These are phyloP conservation scores for Hylia prasina DNA, from an alignment of 2,113 vertebrate genomes.

Conservation along the genomic window DNA sequence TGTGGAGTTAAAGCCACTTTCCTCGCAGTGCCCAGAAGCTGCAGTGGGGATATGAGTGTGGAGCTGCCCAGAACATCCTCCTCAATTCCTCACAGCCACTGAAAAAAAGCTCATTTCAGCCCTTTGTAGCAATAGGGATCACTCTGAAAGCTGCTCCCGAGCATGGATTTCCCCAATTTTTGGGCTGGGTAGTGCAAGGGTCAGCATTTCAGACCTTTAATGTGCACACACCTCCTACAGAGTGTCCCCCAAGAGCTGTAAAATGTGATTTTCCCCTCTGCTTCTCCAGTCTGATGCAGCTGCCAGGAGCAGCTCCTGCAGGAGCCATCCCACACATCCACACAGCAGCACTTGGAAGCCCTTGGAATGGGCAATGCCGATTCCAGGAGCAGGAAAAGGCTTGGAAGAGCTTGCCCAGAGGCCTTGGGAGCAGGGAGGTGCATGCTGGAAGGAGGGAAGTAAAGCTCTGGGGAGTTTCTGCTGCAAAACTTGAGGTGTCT, in stretches of 20 bases:
- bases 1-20: not conserved
- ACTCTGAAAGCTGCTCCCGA: not conserved
- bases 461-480: not conserved
- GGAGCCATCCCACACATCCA: not conserved
- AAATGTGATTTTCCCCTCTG: not conserved
- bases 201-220: not conserved
- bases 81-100: not conserved
- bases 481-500: not conserved
- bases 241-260: not conserved
- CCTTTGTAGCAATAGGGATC: not conserved
- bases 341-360: not conserved
- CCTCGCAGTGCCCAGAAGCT: not conserved
- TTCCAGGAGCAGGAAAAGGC: not conserved
- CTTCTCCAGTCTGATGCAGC: not conserved
- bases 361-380: not conserved
- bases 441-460: not conserved
- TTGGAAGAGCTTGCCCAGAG: not conserved
- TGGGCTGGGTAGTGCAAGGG: not conserved
- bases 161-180: not conserved
- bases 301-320: not conserved
- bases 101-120: not conserved
- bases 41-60: accelerated
- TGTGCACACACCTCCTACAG: not conserved
- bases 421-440: not conserved
- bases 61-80: not conserved